phyloP scores from a whole-genome alignment of 2,113 vertebrate species.

The Pelmatolapia mariae region DNA sequence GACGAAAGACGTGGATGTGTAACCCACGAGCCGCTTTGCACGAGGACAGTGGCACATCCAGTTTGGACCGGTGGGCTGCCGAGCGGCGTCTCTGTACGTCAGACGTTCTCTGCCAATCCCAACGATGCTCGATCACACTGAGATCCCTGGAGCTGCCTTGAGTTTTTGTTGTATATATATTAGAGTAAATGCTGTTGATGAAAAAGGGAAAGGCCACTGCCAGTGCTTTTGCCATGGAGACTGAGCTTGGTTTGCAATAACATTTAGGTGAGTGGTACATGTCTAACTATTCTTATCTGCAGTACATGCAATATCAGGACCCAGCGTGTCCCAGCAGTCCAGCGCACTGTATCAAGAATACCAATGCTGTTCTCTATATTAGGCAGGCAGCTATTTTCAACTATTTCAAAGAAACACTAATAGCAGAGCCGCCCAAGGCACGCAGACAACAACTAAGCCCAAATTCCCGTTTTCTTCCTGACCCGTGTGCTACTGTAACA shows the following conservation, averaged over 20 bases:
- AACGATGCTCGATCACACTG: not conserved
- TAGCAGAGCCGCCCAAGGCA: not conserved
- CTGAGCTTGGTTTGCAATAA: not conserved
- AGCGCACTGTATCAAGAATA: not conserved
- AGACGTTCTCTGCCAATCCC: not conserved
- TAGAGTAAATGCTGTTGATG: not conserved
- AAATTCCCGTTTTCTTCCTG: accelerated
- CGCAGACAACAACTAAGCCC: accelerated
- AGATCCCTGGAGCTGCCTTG: not conserved
- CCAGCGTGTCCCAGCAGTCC: not conserved
- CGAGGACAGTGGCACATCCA: not conserved
- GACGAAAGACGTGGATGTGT: not conserved
- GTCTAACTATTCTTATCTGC: not conserved
- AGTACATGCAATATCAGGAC: not conserved
- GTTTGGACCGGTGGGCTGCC: not conserved
- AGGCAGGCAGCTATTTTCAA: not conserved
- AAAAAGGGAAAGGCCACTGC: not conserved
- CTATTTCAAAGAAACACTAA: not conserved
- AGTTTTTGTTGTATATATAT: not conserved
- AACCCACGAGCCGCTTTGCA: not conserved
- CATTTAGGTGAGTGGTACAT: not conserved
- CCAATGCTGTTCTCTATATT: not conserved
- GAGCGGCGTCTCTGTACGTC: not conserved
- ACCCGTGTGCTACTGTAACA: not conserved
- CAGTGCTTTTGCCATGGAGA: not conserved